These are phyloP conservation scores for Pomacea canaliculata DNA, from an alignment of 2,888 invertebrate genomes.

Conservation along the genomic window DNA sequence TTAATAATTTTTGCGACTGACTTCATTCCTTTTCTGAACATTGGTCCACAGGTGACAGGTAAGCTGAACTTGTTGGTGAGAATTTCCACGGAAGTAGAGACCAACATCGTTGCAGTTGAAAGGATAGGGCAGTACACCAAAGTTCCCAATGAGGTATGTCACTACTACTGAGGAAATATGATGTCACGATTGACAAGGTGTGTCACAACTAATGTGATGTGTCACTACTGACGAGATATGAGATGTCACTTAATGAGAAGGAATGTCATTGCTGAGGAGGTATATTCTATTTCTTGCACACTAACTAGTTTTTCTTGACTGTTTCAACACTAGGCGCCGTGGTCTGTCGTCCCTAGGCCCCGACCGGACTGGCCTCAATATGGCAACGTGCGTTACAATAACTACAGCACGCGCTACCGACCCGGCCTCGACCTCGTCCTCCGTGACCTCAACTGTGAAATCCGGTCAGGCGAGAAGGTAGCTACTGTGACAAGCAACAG, in stretches of 20 bases:
- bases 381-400: background rate
- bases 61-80: slow-evolving; percentile 9
- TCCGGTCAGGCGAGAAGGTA: slow-evolving; percentile 7
- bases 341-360: background rate
- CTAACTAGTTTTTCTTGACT: background rate
- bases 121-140: slow-evolving; percentile 10
- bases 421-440: slow-evolving; percentile 17
- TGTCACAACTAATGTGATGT: too few relatives aligned
- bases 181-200: too few relatives aligned
- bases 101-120: slow-evolving; percentile 9
- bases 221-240: too few relatives aligned
- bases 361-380: slow-evolving; percentile 9
- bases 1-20: too few relatives aligned
- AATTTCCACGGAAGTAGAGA: slow-evolving; percentile 11
- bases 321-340: background rate
- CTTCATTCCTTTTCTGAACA: too few relatives aligned
- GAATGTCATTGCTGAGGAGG: too few relatives aligned
- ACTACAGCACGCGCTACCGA: slow-evolving; percentile 12
- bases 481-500: too few relatives aligned
- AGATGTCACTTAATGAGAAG: too few relatives aligned
- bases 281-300: too few relatives aligned
- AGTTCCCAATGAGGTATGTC: background rate
- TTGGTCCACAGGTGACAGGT: slow-evolving; percentile 7
- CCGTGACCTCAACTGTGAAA: slow-evolving; percentile 8
- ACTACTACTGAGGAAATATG: too few relatives aligned